These are phyloP conservation scores for Numenius arquata DNA, from an alignment of 2,113 vertebrate species.

Conservation along the genomic window DNA sequence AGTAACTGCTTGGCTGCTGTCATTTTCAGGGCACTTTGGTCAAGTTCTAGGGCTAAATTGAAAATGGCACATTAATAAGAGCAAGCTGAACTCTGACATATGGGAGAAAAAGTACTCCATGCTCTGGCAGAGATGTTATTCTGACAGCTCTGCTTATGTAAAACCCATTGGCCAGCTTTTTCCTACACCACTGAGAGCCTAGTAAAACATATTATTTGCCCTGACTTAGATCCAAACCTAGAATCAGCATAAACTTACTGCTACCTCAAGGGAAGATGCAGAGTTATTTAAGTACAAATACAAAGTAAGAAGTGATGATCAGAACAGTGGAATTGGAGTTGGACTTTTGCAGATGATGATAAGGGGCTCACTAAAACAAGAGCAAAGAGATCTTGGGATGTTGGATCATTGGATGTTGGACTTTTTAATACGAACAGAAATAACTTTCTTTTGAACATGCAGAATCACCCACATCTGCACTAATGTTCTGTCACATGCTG, in stretches of 20 bases:
- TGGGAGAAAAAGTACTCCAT: background rate
- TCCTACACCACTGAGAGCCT: background rate
- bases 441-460: background rate
- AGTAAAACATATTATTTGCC: background rate
- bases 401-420: background rate
- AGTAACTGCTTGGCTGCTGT: background rate
- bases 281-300: background rate
- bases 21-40: background rate
- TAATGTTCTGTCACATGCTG: background rate
- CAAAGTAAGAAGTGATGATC: background rate
- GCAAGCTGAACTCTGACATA: background rate
- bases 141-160: background rate
- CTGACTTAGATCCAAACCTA: background rate
- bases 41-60: background rate
- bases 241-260: background rate
- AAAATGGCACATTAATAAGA: background rate
- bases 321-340: background rate
- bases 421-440: background rate
- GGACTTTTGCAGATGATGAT: background rate
- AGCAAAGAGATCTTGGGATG: background rate
- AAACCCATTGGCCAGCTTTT: background rate
- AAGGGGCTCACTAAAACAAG: background rate
- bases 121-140: background rate
- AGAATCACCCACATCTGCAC: background rate
- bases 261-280: background rate